Base-by-base conservation (phyloP, 2,113 vertebrate genomes). In the Phocoena phocoena region DNA sequence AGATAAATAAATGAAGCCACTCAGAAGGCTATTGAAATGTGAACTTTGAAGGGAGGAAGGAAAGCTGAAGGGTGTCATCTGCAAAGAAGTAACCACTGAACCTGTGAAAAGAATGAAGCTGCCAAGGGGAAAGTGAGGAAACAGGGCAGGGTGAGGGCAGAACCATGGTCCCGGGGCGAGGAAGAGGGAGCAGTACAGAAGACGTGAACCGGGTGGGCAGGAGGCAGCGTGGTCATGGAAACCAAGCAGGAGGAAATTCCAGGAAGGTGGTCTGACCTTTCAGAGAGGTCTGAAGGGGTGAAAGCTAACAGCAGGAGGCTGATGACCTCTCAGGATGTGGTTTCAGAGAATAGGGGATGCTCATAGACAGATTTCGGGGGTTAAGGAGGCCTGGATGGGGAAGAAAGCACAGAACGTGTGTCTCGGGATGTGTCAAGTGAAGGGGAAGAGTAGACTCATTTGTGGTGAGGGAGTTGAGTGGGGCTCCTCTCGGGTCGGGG, bases 131-230 rank as follows among this genome's bases (percentile, higher is more conserved):
- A 70, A 31, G 33, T 10, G 28, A 74, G 36, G 71, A 70, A 65
- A 38, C 17, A 9, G 62, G 21, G 25, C 62, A 36, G 44, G 31
- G n/a, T 7, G 11, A 79, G 47, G 62, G 38, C 47, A 17, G 20
- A 38, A 26, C 26, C 74, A 7, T 13, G 62, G 58, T 62, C 36
- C 10, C 11, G 11, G 28, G 13, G 28, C 55, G 76, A 67, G 36
- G 74, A 38, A 44, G 41, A 44, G n/a, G 58, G 33, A 76, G n/a
- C 21, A 41, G 55, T 17, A 13, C 47, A 68, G 71, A 47, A 41
- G 21, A 18, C 20, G 0, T 6, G 77, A 38, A 77, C 47, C 2
- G 0, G 3, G 5, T 2, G 31, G 53, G 33, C 67, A 1, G 3
- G 44, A 62, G 47, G 81, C 28, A 8, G 6, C 38, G 5, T 14